Evolutionary conservation across 30 jellyfish, hydroid and myxozoan genomes (phyloP), one percentile per base, ranked within the genome.

Genomic region (Aurelia coerulea): DNA sequence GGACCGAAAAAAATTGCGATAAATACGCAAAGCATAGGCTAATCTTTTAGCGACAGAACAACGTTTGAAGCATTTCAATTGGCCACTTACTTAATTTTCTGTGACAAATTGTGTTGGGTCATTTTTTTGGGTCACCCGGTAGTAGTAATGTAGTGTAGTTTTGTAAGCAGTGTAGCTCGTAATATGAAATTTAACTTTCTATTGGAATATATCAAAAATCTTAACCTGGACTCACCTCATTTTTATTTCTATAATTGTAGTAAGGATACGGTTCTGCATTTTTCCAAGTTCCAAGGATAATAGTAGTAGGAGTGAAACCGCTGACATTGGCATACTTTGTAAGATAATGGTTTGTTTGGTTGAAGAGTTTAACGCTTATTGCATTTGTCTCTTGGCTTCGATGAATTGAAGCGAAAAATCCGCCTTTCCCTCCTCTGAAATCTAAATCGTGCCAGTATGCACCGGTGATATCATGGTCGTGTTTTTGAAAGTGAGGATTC

Each of bases 391-490:
- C 58, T 4, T 31, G 23, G 78, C 65, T 66, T 11, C 31, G 52
- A 35, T 82, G 91, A n/a, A 15, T 39, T 49, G 84, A 0, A 33
- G 73, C 73, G n/a, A 23, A 4, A 56, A 60, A 82, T 35, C 91
- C 91, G 13, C 91, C 91, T 9, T 14, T 50, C 4, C 81, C 80
- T 8, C 64, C 78, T 69, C 91, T 69, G 42, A 69, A 53, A 31
- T 82, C 91, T 10, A 82, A 16, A 62, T 82, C 91, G 46, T 53
- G 54, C 91, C 91, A 82, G 39, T 19, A 82, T 15, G 91, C 78
- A 12, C 68, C 50, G 10, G 71, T 23, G 12, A 82, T 39, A 23
- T 67, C 91, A 37, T 29, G 84, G 10, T 39, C 42, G 62, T 50
- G 34, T 10, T 17, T 60, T 13, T 8, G 13, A 33, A 74, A 62